Base-by-base conservation (phyloP, 2,797 vertebrate genomes). In the Phalanger gymnotis region DNA sequence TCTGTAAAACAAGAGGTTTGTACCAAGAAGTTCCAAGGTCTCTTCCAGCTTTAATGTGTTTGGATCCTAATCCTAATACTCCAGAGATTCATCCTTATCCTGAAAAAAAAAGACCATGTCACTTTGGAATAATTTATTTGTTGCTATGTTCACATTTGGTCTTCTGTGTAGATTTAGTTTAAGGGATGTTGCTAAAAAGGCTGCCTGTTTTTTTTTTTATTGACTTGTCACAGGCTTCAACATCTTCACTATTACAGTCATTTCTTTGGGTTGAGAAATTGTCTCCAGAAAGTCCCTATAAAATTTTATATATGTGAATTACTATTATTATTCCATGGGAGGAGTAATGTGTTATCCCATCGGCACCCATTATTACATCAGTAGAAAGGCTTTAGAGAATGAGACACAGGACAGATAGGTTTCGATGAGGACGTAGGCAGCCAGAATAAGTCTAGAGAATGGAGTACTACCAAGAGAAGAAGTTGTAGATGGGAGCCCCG, bases 341-440 rank as follows among this genome's bases (percentile, higher is more conserved):
- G 57, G 90, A 31, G n/a, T 56, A 53, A 4, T 22, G 22, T 0
- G 2, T 34, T 66, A 52, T 90, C 30, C 54, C 55, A 53, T 25
- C 52, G 27, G 28, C 31, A 31, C 53, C 61, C 34, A 94, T 94
- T 95, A 95, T 91, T 90, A 52, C 52, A 92, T 19, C 19, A 12
- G 9, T 30, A 5, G 93, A 34, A 66, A 61, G n/a, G 91, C 40
- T 47, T 27, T 22, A 34, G 92, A 54, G 57, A 95, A 96, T 19
- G 54, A 91, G 56, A 91, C n/a, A 22, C 54, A 89, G 54, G 10
- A 40, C 51, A 54, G 30, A 31, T 58, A 58, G 51, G 22, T 92
- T 90, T 94, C 27, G 90, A 54, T 91, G 81, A 73, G 93, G 40
- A 31, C 31, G 93, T 92, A 93, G 13, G 30, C 58, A 22, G 57